Base-by-base conservation (phyloP, 2,888 invertebrate genomes). In the Autographa gamma region DNA sequence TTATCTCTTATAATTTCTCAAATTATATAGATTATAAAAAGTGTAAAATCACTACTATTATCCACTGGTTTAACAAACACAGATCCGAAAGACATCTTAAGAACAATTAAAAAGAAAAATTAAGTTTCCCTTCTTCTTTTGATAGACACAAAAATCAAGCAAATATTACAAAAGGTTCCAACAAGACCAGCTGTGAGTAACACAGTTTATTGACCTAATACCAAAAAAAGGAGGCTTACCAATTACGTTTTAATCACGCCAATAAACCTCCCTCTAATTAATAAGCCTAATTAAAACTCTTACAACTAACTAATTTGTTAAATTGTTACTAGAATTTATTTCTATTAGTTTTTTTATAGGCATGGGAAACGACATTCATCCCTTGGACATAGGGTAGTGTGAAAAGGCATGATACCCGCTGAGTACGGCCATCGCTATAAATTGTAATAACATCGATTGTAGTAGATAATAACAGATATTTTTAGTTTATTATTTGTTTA, bases 311-410 rank as follows among this genome's bases (percentile, higher is more conserved):
- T 75, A 71, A 87, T 75, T 76, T 76, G 69, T 78, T 85, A 89
- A 86, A 85, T 84, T 85, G 82, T 71, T 60, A 61, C 65, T 66
- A 60, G 16, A 25, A 59, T 48, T n/a, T 65, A 25, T 64, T 31
- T 11, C 67, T 67, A 66, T 69, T 54, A 48, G n/a, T 62, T 19
- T 65, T 60, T 69, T 69, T 69, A 76, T 73, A 81, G 59, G 68
- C 85, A 82, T 86, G 88, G 85, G 88, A 88, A 86, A 76, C n/a
- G 31, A 63, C 61, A 48, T 69, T 48, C 60, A 67, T 58, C 63
- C 18, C 13, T 54, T 18, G 48, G 41, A 54, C 63, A 65, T 60
- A 67, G 56, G 38, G 65, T 25, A 63, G 61, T 74, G 69, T 78
- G 79, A 81, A 81, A 63, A 78, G 79, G 34, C 58, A 81, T 65